Percentiles rank a stretch among this genome's conserved stretches.
phyloP scores from a whole-genome alignment of 2,888 invertebrate genomes.

The Leucozona laternaria region DNA sequence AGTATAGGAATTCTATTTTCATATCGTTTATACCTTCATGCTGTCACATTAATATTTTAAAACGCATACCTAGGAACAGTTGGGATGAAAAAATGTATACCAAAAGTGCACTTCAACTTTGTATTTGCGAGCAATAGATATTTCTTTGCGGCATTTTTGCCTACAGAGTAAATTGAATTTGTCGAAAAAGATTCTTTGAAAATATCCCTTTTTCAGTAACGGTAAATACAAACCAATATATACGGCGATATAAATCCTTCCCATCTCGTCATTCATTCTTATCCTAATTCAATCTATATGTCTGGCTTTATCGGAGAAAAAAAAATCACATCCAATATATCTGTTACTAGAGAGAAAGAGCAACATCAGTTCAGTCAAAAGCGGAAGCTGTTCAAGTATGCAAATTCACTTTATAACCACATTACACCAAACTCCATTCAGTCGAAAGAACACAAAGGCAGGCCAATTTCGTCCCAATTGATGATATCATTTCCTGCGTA shows the following conservation, averaged over 20 bases:
- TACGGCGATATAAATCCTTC: not conserved
- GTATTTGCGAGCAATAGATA: not conserved
- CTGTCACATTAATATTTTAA: no score
- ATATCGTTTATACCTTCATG: no score
- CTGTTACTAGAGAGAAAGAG: not conserved
- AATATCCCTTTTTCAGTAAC: not conserved
- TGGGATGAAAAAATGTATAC: no score
- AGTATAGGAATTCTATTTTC: no score
- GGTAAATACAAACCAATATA: not conserved
- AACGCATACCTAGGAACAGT: no score
- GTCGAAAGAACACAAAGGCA: slow-evolving; percentile 50
- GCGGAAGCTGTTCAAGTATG: slow-evolving; percentile 55
- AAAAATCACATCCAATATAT: not conserved
- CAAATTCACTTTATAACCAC: slow-evolving; percentile 53
- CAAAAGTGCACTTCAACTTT: not conserved
- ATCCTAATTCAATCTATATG: slow-evolving; percentile 26
- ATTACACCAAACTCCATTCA: slow-evolving; percentile 42
- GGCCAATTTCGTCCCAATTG: slow-evolving; percentile 62
- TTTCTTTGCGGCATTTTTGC: not conserved
- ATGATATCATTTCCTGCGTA: slow-evolving; percentile 74
- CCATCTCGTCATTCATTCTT: not conserved
- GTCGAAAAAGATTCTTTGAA: not conserved
- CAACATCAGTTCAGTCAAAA: slow-evolving; percentile 42
- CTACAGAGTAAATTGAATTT: not conserved
- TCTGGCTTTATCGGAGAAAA: not conserved